Evolutionary conservation across 1,140 invertebrate species (phyloP), one percentile per base, ranked within the genome.

Genomic region (Zaprionus ghesquierei): DNA sequence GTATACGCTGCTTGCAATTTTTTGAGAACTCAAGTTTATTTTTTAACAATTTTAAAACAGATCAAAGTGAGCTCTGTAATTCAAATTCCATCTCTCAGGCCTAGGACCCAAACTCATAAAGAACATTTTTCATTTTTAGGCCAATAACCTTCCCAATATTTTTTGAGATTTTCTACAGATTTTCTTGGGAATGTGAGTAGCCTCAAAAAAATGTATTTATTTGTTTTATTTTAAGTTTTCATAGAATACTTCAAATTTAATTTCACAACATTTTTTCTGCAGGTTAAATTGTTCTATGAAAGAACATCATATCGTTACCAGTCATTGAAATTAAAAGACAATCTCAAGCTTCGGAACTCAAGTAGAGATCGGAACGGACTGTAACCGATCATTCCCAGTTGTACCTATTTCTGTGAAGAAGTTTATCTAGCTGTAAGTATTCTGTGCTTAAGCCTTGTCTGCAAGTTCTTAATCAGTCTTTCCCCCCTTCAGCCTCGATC

Each of bases 391-490:
- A 27, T 58, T 20, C 25, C 51, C 22, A 27, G 15, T 46, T 3
- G 35, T 64, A 5, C 51, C 62, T 55, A 55, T 55, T 46, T 55
- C 35, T 35, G 35, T 64, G 62, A 46, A 64, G 51, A 31, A 64
- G 35, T 18, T 23, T 4, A 0, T 10, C 8, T 23, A 22, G 31
- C 5, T 8, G 35, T 55, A 10, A 10, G 35, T 64, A 27, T 44
- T 6, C 18, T n/a, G 3, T 38, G 5, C 5, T 54, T 20, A 2
- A 18, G 10, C 41, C 15, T 12, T 2, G 5, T 10, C 3, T 9
- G 5, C 20, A 29, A n/a, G n/a, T n/a, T 5, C 9, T 4, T 4
- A 18, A 15, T 10, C 9, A 25, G 5, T 33, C 15, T 10, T 44
- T 20, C 10, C 18, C 15, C 10, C 10, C 18, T 3, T 18, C 8